Base-by-base conservation (phyloP, 1,140 invertebrate genomes). In the Halictus rubicundus region DNA sequence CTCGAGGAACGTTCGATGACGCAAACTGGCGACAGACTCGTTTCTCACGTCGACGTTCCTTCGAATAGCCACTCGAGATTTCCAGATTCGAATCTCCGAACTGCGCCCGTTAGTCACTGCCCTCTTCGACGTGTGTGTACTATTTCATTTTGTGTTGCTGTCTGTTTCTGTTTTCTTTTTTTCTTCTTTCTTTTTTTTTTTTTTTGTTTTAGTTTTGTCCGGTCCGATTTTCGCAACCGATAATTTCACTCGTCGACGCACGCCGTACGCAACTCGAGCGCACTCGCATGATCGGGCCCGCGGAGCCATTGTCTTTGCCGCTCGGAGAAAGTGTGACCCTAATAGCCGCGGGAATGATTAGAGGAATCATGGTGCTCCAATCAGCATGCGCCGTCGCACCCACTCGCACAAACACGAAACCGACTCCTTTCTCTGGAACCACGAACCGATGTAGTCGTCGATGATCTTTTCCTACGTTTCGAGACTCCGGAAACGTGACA, bases 271-370 rank as follows among this genome's bases (percentile, higher is more conserved):
- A 79, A 85, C 63, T 61, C 64, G 84, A 73, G 81, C 49, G 80
- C 81, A 80, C 70, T 82, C 81, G 77, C 81, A 82, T 76, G 81
- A 80, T 83, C 78, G 81, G 61, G 60, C 69, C 61, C 42, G 42
- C 42, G 21, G 39, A 63, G 72, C 84, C 76, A 86, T 86, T 86
- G 84, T 86, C 83, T 86, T 70, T 61, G 73, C 25, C 61, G 66
- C 69, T 27, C 68, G 76, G 84, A 82, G 84, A 86, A 86, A 86
- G 84, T 82, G 80, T 84, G 86, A 84, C 84, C 86, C 79, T 86
- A 88, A 88, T 88, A 88, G 75, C 64, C 63, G 68, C 57, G 72
- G 78, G 83, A 86, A 86, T 83, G 82, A 88, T 88, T 87, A 86
- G 82, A 84, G 82, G 84, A 82, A 88, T 88, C 84, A 68, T 42